Conservation (phyloP, 2,888 invertebrate species). For the Melanostoma scalare region DNA sequence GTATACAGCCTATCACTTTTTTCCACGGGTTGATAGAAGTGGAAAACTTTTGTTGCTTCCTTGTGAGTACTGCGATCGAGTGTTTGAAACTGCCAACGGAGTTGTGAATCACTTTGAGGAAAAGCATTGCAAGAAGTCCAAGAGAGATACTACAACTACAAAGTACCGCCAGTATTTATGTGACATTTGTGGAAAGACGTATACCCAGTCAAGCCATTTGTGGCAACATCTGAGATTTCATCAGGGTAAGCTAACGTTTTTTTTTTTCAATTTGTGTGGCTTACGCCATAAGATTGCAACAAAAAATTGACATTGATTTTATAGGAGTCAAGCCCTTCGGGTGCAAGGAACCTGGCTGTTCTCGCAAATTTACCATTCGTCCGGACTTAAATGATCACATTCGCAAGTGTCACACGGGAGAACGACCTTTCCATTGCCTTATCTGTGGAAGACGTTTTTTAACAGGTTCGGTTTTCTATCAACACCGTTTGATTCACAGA, state of each 20-base stretch:
- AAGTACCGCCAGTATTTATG: slow-evolving; percentile 83
- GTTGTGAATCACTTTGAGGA: slow-evolving; percentile 84
- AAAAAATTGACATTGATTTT: slow-evolving; percentile 21
- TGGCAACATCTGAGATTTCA: slow-evolving; percentile 87
- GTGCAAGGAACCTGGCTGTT: slow-evolving; percentile 85
- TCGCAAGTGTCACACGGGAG: slow-evolving; percentile 86
- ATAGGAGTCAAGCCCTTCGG: slow-evolving; percentile 86
- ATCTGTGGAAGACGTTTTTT: slow-evolving; percentile 85
- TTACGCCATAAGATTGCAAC: not conserved
- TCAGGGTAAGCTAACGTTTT: slow-evolving; percentile 82
- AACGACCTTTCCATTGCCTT: slow-evolving; percentile 85
- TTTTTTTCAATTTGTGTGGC: not conserved
- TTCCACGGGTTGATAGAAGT: slow-evolving; percentile 78
- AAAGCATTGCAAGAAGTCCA: slow-evolving; percentile 83
- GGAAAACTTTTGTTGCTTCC: slow-evolving; percentile 76
- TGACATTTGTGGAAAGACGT: slow-evolving; percentile 85
- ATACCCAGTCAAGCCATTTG: slow-evolving; percentile 85
- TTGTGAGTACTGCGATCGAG: slow-evolving; percentile 80
- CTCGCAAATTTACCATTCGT: slow-evolving; percentile 85
- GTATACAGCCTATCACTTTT: slow-evolving; percentile 79
- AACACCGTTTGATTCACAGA: slow-evolving; percentile 85
- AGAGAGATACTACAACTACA: slow-evolving; percentile 79
- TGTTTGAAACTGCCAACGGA: slow-evolving; percentile 77
- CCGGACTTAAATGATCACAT: slow-evolving; percentile 86
- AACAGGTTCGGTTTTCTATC: slow-evolving; percentile 86